These are phyloP conservation scores for Girardinus metallicus DNA, from an alignment of 2,797 vertebrate genomes.

Conservation along the genomic window DNA sequence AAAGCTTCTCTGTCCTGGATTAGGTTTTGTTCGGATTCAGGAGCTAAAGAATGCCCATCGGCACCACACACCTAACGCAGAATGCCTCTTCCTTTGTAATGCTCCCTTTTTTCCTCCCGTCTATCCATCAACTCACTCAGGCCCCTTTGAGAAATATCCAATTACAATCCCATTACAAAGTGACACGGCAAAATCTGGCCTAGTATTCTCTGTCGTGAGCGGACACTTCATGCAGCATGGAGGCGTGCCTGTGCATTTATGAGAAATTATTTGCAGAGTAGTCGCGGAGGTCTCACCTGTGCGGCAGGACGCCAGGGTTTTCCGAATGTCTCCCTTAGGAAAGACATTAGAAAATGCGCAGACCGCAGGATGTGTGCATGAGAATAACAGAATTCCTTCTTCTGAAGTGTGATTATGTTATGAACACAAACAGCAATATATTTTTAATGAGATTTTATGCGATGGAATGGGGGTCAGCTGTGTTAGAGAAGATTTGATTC, in stretches of 20 bases:
- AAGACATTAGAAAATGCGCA: background rate
- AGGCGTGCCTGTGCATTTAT: constrained; percentile 17
- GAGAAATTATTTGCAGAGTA: constrained; percentile 17
- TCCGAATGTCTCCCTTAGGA: background rate
- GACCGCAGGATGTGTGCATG: background rate
- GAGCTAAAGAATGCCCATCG: background rate
- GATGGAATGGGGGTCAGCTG: background rate
- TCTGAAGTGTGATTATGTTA: background rate
- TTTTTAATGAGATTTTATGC: background rate
- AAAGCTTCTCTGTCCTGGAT: background rate
- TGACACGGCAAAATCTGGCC: constrained; percentile 38
- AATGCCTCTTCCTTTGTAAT: background rate
- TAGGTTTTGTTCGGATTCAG: background rate
- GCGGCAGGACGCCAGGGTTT: background rate
- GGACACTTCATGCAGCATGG: constrained; percentile 37
- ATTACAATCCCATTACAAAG: constrained; percentile 54
- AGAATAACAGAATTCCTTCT: background rate
- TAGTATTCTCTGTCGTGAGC: constrained; percentile 24
- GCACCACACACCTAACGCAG: constrained; percentile 12
- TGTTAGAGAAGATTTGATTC: background rate
- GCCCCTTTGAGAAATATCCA: constrained; percentile 43
- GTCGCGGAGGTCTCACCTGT: constrained; percentile 25
- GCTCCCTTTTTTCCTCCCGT: background rate
- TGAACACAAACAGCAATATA: background rate
- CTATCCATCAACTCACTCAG: constrained; percentile 12